Conservation (phyloP, 2,797 vertebrate genomes). For the Sebastes trivittatus region DNA sequence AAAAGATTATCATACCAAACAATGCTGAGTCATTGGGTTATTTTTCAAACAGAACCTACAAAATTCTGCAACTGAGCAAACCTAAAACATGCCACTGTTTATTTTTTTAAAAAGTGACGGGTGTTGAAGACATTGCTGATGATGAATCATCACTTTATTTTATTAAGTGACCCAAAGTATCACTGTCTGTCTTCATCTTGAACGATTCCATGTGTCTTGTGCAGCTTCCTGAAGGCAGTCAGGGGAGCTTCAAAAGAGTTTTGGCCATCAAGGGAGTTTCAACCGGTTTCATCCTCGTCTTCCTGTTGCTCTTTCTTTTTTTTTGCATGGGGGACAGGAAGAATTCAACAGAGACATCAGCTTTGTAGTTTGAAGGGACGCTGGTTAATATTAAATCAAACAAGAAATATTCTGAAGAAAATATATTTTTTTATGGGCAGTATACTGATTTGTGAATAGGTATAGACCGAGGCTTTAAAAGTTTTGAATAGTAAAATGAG, state of each 20-base stretch:
- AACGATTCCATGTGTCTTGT: constrained; percentile 18
- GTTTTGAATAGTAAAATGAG: too few species aligned
- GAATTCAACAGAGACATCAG: constrained; percentile 2
- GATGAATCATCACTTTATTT: constrained; percentile 11
- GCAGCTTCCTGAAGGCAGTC: constrained; percentile 34
- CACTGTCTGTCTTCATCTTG: constrained; percentile 21
- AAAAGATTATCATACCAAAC: neutral
- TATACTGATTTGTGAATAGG: too few species aligned
- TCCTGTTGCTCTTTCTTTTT: constrained; percentile 45
- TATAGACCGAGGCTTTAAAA: too few species aligned
- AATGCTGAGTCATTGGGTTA: neutral
- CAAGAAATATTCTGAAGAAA: neutral
- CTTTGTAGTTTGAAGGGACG: constrained; percentile 34
- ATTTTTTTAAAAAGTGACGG: neutral
- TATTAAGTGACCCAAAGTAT: neutral
- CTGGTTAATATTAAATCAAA: constrained; percentile 30
- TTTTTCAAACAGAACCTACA: neutral
- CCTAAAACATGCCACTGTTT: neutral
- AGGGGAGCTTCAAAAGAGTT: constrained; percentile 53
- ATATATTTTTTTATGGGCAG: neutral
- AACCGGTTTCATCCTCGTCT: constrained; percentile 27
- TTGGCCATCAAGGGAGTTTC: constrained; percentile 44
- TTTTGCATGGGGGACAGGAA: neutral
- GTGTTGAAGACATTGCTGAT: neutral
- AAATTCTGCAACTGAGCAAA: neutral